Evolutionary conservation across 2,113 vertebrate species (phyloP), one percentile per base, ranked within the genome.

Genomic region (Brachionichthys hirsutus): DNA sequence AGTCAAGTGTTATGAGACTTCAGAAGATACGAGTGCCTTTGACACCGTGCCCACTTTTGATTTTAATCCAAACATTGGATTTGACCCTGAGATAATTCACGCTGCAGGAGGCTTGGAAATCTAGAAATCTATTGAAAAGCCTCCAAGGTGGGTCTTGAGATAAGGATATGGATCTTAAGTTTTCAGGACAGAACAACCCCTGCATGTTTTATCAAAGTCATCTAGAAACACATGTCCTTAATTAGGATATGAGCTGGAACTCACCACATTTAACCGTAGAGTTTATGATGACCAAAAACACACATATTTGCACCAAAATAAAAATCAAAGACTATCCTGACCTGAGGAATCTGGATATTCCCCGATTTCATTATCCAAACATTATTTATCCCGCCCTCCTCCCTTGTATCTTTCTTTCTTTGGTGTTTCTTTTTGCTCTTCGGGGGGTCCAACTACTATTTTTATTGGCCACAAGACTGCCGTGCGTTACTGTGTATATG

Each of bases 1-100:
- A 81, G 70, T 73, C 67, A 62, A 51, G 81, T 85, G 64, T 83
- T 78, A 50, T 66, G 67, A 61, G 60, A 69, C 77, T 81, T 77
- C 58, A 60, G 62, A 55, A 60, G 79, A 78, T 69, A 57, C 40
- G 57, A 72, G 61, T 45, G 63, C 60, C 70, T 72, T 51, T 64
- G 70, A 80, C 77, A 72, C 58, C 51, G 24, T 43, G 50, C 67
- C 65, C 51, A 62, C 51, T 54, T 69, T 60, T 60, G 14, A 19
- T 82, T 55, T 62, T 62, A 60, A 81, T 63, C 44, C 56, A 1
- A 83, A 35, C 48, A 62, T 53, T 41, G 48, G 75, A 63, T 62
- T 62, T 60, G 63, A 78, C 54, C 59, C 63, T 17, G 47, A 36
- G 68, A 68, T 62, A 45, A 81, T 64, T 68, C 57, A 24, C 11